Evolutionary conservation across 2,113 vertebrate species (phyloP), one percentile per base, ranked within the genome.

Genomic region (Odontesthes bonariensis): DNA sequence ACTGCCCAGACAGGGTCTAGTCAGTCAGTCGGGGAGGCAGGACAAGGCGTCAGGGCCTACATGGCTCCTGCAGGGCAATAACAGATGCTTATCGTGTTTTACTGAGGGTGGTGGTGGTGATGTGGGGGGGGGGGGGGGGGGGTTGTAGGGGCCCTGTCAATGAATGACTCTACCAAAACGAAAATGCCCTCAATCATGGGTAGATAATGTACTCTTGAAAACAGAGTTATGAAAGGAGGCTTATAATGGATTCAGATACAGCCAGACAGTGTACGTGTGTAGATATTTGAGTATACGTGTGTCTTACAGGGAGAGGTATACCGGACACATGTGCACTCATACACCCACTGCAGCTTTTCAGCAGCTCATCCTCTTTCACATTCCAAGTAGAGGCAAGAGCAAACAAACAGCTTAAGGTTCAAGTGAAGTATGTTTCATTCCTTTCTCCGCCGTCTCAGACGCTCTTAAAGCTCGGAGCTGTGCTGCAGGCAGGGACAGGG

Each of bases 1-100:
- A 92, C 72, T 95, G 95, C 93, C 92, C 91, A 90, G 92, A 91
- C 94, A 92, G 79, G 81, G 93, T 88, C 89, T 93, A 86, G 88
- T 90, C 94, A 92, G 89, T 88, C 93, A 92, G 89, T 89, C 92
- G 91, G 73, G 69, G 55, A 81, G 80, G 73, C 75, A 92, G 78
- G 75, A 83, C 61, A 69, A 61, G 79, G 88, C 81, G 51, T 88
- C 90, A 77, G 77, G 63, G 79, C 85, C 77, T 73, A 77, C 78
- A 71, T 22, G 46, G 79, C 82, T 90, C 87, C 85, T 90, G 84
- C 70, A 68, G 77, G 81, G 86, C 87, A 84, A 80, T 83, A 84
- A 89, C 77, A 71, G 91, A 89, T 86, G 90, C 90, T 93, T 93
- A 92, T 92, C 75, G 67, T 73, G 78, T 92, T 89, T 83, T 82